These are phyloP conservation scores for Periophthalmus modestus DNA, from an alignment of 2,113 vertebrate genomes.

Conservation along the genomic window DNA sequence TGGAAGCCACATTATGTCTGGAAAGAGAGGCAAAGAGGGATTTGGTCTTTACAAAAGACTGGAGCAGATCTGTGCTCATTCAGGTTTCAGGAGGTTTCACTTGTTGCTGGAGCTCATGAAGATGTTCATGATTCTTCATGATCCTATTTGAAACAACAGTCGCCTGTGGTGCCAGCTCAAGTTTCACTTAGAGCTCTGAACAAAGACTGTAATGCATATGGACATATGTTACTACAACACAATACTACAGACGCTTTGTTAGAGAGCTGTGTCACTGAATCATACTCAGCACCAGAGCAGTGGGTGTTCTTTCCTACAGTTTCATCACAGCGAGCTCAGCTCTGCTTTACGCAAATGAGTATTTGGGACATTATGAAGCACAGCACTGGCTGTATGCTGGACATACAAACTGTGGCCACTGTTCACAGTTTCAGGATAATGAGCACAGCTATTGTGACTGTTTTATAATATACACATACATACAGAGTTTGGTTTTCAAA, in stretches of 20 bases:
- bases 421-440: too few relatives aligned
- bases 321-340: background rate
- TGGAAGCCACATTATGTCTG: slow-evolving; percentile 68
- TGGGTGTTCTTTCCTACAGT: background rate
- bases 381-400: background rate
- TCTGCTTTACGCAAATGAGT: background rate
- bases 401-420: background rate
- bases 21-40: slow-evolving; percentile 63
- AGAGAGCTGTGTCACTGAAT: slow-evolving; percentile 4
- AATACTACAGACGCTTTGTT: slow-evolving; percentile 45
- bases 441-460: too few relatives aligned
- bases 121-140: slow-evolving; percentile 66
- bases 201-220: slow-evolving; percentile 50
- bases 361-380: background rate
- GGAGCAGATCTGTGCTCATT: slow-evolving; percentile 66
- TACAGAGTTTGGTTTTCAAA: too few relatives aligned
- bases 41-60: slow-evolving; percentile 70
- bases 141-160: slow-evolving; percentile 69
- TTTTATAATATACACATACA: too few relatives aligned
- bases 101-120: slow-evolving; percentile 68
- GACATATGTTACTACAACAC: slow-evolving; percentile 57
- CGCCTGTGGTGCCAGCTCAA: slow-evolving; percentile 65
- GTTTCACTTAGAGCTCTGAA: slow-evolving; percentile 59
- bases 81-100: slow-evolving; percentile 65
- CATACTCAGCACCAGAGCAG: background rate